Conservation (phyloP, 2,888 invertebrate species). For the Sesamia inferens region DNA sequence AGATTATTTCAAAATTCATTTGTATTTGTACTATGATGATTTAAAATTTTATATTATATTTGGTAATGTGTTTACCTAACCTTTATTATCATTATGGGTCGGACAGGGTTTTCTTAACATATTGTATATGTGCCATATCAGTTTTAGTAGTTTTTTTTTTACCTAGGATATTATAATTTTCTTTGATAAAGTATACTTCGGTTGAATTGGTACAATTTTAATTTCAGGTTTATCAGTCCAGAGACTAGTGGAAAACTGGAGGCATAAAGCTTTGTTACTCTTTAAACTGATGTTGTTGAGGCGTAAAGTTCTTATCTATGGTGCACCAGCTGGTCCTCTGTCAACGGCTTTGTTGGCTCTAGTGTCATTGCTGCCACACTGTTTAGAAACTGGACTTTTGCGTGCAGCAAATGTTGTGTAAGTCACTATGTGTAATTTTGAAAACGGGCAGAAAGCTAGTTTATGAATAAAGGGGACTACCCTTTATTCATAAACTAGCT, state of each 20-base stretch:
- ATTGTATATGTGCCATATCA: slow-evolving; percentile 5
- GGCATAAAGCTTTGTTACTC: slow-evolving; percentile 97
- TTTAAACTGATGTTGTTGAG: slow-evolving; percentile 98
- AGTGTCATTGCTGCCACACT: slow-evolving; percentile 96
- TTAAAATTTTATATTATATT: no score
- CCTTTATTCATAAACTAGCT: no score
- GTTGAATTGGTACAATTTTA: slow-evolving; percentile 6
- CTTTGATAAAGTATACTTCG: slow-evolving; percentile 6
- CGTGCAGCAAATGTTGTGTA: slow-evolving; percentile 95
- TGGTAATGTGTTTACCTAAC: no score
- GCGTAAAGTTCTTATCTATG: slow-evolving; percentile 96
- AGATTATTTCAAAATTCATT: no score
- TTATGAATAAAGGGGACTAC: no score
- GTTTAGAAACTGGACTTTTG: slow-evolving; percentile 95
- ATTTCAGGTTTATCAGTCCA: slow-evolving; percentile 94
- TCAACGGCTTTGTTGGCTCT: slow-evolving; percentile 96
- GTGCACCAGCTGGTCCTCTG: slow-evolving; percentile 97
- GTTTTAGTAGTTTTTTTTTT: not conserved
- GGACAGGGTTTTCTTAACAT: no score
- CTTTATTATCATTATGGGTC: no score
- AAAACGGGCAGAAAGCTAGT: no score
- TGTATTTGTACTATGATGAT: no score
- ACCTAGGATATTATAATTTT: not conserved
- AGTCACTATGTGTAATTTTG: slow-evolving; percentile 60
- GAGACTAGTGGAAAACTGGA: slow-evolving; percentile 95